Evolutionary conservation across 1,140 invertebrate genomes (phyloP), one percentile per base, ranked within the genome.

Genomic region (Harpegnathos saltator): DNA sequence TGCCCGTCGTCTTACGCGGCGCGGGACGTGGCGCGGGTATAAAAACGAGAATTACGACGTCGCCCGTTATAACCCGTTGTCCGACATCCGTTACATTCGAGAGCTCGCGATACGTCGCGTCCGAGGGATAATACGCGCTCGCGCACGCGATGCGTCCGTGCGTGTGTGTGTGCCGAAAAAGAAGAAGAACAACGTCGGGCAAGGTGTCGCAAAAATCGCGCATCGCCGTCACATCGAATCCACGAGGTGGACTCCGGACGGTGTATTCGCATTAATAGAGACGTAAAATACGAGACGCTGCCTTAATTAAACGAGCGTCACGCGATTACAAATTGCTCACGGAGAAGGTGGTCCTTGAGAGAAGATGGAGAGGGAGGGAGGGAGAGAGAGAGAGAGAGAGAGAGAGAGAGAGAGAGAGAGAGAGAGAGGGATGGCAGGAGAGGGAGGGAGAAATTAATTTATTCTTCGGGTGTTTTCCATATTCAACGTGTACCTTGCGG

Each of bases 41-140:
- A 80, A 80, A 80, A 80, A 80, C 56, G 77, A 82, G 84, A 74
- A 65, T 85, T 81, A 86, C 85, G 84, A 82, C 56, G 82, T 86
- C 85, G 63, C 75, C n/a, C n/a, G n/a, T n/a, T n/a, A 82, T 86
- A 85, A 86, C 80, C 85, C 77, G 56, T 19, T 77, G 84, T 77
- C 83, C 78, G 63, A 75, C 82, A 69, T 85, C 56, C 58, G 62
- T 69, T 78, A 58, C 52, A 38, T 85, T 69, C 84, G 44, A 69
- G 19, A 58, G 52, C 50, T 44, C 22, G 26, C 22, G n/a, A 62
- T 61, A 63, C 63, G 68, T 59, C 65, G 56, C 33, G 3, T 59
- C 48, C 65, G 65, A 48, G 38, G 75, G 52, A 82, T 68, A 73
- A 72, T 73, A 48, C 68, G 50, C 33, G 66, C 50, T n/a, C n/a